Conservation (phyloP, 2,113 vertebrate genomes). For the Rhegmatorhina hoffmannsi region DNA sequence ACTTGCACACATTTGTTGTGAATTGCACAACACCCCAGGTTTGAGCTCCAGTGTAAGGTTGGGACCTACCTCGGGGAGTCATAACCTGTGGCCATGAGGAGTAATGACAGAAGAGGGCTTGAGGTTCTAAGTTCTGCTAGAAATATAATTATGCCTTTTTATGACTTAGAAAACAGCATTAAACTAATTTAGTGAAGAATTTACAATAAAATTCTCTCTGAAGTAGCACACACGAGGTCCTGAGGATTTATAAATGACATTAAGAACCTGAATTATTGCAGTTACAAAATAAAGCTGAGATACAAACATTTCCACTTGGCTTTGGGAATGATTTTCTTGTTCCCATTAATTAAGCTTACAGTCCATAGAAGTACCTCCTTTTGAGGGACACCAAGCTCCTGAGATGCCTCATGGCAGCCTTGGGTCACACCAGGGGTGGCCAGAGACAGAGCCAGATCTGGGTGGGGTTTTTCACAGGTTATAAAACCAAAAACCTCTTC, state of each 20-base stretch:
- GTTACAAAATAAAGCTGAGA: slow-evolving; percentile 29
- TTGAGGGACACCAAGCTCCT: neutral
- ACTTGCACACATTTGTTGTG: neutral
- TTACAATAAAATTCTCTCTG: slow-evolving; percentile 29
- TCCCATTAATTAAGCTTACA: neutral
- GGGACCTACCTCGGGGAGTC: neutral
- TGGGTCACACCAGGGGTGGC: neutral
- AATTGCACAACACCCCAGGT: neutral
- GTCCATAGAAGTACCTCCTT: neutral
- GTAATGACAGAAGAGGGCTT: neutral
- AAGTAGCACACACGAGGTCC: slow-evolving; percentile 5
- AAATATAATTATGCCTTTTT: slow-evolving; percentile 2
- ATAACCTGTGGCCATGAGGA: neutral
- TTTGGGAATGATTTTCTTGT: neutral
- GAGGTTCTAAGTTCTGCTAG: neutral
- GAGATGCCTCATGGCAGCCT: too few species aligned
- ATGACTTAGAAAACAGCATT: slow-evolving; percentile 45
- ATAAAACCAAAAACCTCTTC: neutral
- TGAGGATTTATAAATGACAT: slow-evolving; percentile 46
- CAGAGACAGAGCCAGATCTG: neutral
- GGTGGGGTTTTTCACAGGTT: neutral
- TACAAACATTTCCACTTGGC: neutral
- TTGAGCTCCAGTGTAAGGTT: neutral
- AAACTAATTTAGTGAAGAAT: slow-evolving; percentile 43
- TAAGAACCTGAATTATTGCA: slow-evolving; percentile 36